Evolutionary conservation across 2,113 vertebrate genomes (phyloP), one percentile per base, ranked within the genome.

Genomic region (Lichenostomus cassidix): DNA sequence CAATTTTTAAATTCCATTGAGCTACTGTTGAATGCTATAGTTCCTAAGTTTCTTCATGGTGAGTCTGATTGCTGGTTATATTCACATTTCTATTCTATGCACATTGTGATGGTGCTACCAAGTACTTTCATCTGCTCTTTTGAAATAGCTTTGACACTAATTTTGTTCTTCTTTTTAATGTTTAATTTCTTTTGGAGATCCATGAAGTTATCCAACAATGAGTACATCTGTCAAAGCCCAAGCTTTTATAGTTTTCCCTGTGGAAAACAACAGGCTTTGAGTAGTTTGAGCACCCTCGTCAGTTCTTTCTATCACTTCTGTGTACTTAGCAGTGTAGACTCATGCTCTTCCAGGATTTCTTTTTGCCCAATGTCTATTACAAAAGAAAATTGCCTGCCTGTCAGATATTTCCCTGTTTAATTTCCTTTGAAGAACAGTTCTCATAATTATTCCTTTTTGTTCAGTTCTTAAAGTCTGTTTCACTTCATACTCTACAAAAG

Each of bases 391-490:
- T 81, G 37, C 20, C 39, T 89, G 50, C 42, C 46, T 77, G 50
- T 65, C 71, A 92, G n/a, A 31, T 89, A 83, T 82, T 71, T 91
- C 91, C 73, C 58, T 69, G 55, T 60, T 60, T 64, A 27, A 15
- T 18, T 35, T 95, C n/a, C 49, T 79, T 31, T 87, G 77, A 95
- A 87, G 69, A 91, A 56, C 29, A 42, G 12, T 87, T 87, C 56
- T 68, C 24, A 41, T 41, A 87, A 81, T 75, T 78, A 39, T 68
- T 78, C 41, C 27, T 84, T 64, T 84, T 89, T 87, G 77, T 67
- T 92, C 73, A 49, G 49, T 91, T 90, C 74, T 73, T 46, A 64
- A 92, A 74, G 63, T 46, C 60, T 91, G n/a, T 79, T 94, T 90
- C 18, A 1, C 17, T 93, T 87, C 55, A 64, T 64, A 60, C 44